These are phyloP conservation scores for Thaleichthys pacificus DNA, from an alignment of 2,797 vertebrate genomes.

Conservation along the genomic window DNA sequence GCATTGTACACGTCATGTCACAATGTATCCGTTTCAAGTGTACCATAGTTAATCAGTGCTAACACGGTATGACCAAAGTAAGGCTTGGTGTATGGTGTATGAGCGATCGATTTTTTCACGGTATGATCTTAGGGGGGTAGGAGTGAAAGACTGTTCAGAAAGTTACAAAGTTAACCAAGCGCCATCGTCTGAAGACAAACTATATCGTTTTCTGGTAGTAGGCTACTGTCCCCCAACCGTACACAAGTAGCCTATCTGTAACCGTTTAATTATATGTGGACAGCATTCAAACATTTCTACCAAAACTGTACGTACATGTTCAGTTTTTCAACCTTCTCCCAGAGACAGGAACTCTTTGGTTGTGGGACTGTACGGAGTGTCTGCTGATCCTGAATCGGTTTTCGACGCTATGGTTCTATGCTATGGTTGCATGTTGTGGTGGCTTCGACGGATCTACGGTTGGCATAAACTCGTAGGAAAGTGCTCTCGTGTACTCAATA, in stretches of 20 bases:
- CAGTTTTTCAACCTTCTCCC: neutral
- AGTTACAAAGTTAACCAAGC: neutral
- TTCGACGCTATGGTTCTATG: neutral
- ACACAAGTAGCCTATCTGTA: too few relatives aligned
- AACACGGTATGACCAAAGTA: neutral
- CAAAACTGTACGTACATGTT: constrained; percentile 15
- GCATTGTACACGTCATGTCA: neutral
- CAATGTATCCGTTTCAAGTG: neutral
- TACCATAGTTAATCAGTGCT: neutral
- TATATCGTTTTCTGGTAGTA: neutral
- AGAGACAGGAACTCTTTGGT: neutral
- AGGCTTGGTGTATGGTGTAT: neutral
- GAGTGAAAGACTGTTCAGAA: neutral
- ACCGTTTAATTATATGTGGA: too few relatives aligned
- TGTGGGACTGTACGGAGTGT: neutral
- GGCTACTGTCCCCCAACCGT: too few relatives aligned
- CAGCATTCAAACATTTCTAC: neutral
- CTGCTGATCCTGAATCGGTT: neutral
- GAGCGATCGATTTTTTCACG: neutral
- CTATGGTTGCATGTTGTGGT: neutral
- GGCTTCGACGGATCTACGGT: neutral
- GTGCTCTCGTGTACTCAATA: neutral
- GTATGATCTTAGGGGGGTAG: neutral
- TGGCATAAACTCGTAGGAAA: neutral
- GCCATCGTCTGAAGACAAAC: neutral